These are phyloP conservation scores for Drosophila cyrtoloma DNA, from an alignment of 2,888 invertebrate species.

Conservation along the genomic window DNA sequence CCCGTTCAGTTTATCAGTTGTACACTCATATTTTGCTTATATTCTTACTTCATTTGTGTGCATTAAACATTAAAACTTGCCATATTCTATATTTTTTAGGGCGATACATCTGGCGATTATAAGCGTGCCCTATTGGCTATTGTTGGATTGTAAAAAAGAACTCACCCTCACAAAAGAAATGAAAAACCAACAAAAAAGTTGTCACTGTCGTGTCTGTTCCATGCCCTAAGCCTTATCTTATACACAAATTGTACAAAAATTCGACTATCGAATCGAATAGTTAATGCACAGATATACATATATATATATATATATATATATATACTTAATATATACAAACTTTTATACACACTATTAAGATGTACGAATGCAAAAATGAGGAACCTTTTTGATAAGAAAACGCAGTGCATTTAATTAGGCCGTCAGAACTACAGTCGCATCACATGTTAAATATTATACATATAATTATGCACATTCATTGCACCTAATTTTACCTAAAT, in stretches of 20 bases:
- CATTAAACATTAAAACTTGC: conserved; percentile 74
- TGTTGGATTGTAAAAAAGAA: conserved; percentile 86
- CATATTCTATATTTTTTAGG: conserved; percentile 87
- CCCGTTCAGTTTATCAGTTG: conserved; percentile 11
- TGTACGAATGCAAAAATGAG: conserved; percentile 35
- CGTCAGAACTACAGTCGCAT: conserved; percentile 40
- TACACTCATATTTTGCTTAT: conserved; percentile 23
- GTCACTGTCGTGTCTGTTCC: conserved; percentile 69
- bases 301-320: conserved; percentile 6
- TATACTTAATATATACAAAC: conserved; percentile 20
- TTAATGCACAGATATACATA: conserved; percentile 18
- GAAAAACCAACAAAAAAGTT: conserved; percentile 48
- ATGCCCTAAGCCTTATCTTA: conserved; percentile 56
- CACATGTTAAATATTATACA: conserved; percentile 67
- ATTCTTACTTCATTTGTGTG: conserved; percentile 59
- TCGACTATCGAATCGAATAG: conserved; percentile 60
- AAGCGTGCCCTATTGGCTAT: conserved; percentile 95
- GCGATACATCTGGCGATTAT: conserved; percentile 97
- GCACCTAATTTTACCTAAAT: conserved; percentile 60
- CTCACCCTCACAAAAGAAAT: conserved; percentile 37
- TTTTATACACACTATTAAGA: conserved; percentile 31
- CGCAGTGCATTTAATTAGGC: conserved; percentile 70
- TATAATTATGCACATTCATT: conserved; percentile 64
- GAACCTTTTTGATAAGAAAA: conserved; percentile 46
- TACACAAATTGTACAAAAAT: conserved; percentile 67